Evolutionary conservation across 2,113 vertebrate species (phyloP).

Genomic region (Periophthalmodon schlosseri): DNA sequence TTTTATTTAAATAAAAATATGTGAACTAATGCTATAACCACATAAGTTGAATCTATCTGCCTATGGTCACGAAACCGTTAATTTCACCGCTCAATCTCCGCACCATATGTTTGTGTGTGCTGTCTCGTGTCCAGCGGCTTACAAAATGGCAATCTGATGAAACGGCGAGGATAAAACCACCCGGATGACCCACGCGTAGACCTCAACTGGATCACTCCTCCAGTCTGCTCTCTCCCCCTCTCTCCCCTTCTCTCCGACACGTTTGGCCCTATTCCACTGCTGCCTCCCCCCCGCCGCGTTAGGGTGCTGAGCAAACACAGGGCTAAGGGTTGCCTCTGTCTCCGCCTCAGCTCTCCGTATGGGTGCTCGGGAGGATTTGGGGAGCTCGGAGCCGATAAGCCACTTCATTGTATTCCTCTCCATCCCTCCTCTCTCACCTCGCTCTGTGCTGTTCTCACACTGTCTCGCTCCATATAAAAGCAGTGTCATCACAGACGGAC

Average conservation of each 20-base stretch:
- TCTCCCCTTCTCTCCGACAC: slow-evolving; percentile 51
- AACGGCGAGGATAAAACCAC: slow-evolving; percentile 57
- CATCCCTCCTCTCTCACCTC: slow-evolving; percentile 62
- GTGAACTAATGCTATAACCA: too few relatives aligned
- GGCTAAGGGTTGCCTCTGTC: slow-evolving; percentile 62
- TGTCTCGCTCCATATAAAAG: slow-evolving; percentile 43
- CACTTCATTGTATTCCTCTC: slow-evolving; percentile 79
- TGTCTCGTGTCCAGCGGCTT: slow-evolving; percentile 1
- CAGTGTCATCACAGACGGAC: slow-evolving; percentile 19
- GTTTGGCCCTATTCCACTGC: slow-evolving; percentile 44
- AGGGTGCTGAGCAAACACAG: slow-evolving; percentile 71
- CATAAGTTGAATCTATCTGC: neutral
- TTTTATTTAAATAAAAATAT: too few relatives aligned
- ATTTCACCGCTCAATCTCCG: neutral
- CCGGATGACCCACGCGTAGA: slow-evolving; percentile 42
- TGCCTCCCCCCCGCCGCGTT: slow-evolving; percentile 42
- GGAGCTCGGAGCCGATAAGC: slow-evolving; percentile 70
- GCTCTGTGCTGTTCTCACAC: slow-evolving; percentile 59
- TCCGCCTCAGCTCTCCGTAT: slow-evolving; percentile 51
- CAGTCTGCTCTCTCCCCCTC: slow-evolving; percentile 33
- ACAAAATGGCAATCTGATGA: slow-evolving; percentile 41
- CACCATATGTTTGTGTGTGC: neutral
- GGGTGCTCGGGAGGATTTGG: slow-evolving; percentile 68
- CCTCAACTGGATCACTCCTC: slow-evolving; percentile 68
- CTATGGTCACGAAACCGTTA: neutral